Conservation (phyloP, 2,113 vertebrate species). For the Amphiprion ocellaris region DNA sequence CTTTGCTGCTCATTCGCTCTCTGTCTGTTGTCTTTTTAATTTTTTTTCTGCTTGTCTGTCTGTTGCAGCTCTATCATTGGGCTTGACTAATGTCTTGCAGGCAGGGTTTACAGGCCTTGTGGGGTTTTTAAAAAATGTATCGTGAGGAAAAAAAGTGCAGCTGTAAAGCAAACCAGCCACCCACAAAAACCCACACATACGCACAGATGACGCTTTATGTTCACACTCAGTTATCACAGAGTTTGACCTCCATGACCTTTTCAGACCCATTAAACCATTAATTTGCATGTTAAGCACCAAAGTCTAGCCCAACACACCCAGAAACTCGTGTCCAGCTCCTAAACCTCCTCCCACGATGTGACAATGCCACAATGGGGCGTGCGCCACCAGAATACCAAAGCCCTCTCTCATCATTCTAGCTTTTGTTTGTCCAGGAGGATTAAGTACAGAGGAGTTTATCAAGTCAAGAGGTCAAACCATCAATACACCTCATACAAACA, state of each 20-base stretch:
- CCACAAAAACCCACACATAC: conserved; percentile 51
- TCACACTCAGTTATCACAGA: conserved; percentile 76
- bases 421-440: conserved; percentile 63
- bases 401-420: conserved; percentile 3
- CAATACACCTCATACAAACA: conserved; percentile 55
- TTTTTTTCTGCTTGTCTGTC: conserved; percentile 9
- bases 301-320: background rate
- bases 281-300: conserved; percentile 81
- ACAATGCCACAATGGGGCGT: conserved; percentile 58
- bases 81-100: conserved; percentile 29
- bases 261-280: conserved; percentile 74
- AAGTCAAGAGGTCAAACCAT: conserved; percentile 68
- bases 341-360: conserved; percentile 23
- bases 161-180: conserved; percentile 45
- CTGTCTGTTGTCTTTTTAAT: background rate
- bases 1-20: conserved; percentile 12
- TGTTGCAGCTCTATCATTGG: background rate
- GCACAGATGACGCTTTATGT: conserved; percentile 28
- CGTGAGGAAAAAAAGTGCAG: conserved; percentile 45
- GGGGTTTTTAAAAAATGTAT: conserved; percentile 20
- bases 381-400: conserved; percentile 47
- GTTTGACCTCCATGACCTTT: conserved; percentile 69
- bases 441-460: conserved; percentile 67
- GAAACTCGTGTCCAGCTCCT: background rate
- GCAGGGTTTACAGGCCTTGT: background rate